Evolutionary conservation across 2,888 invertebrate genomes (phyloP), one percentile per base, ranked within the genome.

Genomic region (Alloscopus bannaensis): DNA sequence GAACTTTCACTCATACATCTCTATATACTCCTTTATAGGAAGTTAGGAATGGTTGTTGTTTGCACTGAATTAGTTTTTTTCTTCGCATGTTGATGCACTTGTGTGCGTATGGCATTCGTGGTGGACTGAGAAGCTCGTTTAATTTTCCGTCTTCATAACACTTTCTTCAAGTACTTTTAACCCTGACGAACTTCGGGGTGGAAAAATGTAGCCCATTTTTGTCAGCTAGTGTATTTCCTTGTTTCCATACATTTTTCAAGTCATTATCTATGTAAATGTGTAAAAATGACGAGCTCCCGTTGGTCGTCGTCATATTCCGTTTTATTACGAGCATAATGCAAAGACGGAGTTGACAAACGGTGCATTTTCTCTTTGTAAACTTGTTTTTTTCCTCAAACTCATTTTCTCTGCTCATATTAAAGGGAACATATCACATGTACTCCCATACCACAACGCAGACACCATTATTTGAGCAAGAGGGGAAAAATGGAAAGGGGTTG

Each of bases 1-100:
- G 29, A 65, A 65, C 31, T 65, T 66, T 66, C 59, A 66, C 47
- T 75, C 59, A 75, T 47, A 64, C 26, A 64, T 55, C 55, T 31
- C 42, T 28, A 31, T 16, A 1, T 1, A 18, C 16, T 55, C 36
- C 24, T 47, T 36, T 52, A 47, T n/a, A 13, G 47, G 24, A 50
- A 50, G 16, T n/a, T 68, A 20, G 29, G 18, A 57, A 57, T 64
- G 29, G 52, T 52, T 70, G 47, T 70, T 70, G 31, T 71, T 60
- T 62, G 16, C 50, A 62, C 31, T 50, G 71, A 52, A 71, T 60
- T 71, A 50, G 45, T 60, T 52, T 71, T 59, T 47, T 59, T 20
- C 20, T 22, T 16, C 16, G 26, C 6, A 52, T 18, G n/a, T 6
- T 52, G 50, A 66, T 50, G 28, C 29, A 20, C 50, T 52, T 20